phyloP scores from a whole-genome alignment of 2,888 invertebrate species.

The Augiades crinisus region DNA sequence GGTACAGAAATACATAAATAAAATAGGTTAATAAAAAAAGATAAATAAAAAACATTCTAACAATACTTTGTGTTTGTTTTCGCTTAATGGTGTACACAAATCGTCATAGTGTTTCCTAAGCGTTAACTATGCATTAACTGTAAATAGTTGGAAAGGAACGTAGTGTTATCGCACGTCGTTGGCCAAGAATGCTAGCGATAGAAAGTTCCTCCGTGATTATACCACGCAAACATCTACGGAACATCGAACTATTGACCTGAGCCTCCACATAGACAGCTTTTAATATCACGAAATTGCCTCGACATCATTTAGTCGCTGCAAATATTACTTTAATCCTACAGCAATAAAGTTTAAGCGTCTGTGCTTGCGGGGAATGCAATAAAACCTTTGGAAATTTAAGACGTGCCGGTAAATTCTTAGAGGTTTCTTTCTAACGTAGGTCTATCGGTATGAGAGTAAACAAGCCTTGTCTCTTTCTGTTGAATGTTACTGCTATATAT shows the following conservation, averaged over 20 bases:
- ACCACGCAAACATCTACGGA: slow-evolving; percentile 63
- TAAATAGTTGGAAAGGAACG: slow-evolving; percentile 66
- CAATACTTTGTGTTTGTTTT: no score
- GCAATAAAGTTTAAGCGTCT: slow-evolving; percentile 80
- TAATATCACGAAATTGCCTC: slow-evolving; percentile 77
- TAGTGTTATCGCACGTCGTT: slow-evolving; percentile 66
- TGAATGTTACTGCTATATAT: slow-evolving; percentile 71
- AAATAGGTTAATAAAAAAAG: no score
- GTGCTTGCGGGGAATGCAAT: slow-evolving; percentile 79
- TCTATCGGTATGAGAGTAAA: slow-evolving; percentile 49
- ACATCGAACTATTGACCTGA: slow-evolving; percentile 74
- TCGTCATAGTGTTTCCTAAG: slow-evolving; percentile 1
- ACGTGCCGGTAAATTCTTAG: slow-evolving; percentile 57
- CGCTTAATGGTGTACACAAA: not conserved
- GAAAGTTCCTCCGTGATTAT: slow-evolving; percentile 61
- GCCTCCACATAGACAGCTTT: slow-evolving; percentile 70
- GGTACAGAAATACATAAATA: no score
- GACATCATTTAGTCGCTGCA: slow-evolving; percentile 78
- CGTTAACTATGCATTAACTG: slow-evolving; percentile 42
- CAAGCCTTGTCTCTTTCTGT: slow-evolving; percentile 62
- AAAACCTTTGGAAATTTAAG: slow-evolving; percentile 76
- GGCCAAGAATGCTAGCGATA: slow-evolving; percentile 64
- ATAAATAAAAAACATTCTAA: no score
- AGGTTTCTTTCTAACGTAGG: slow-evolving; percentile 74
- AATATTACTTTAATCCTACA: slow-evolving; percentile 80